A percentile compares a stretch with the other conserved stretches of the same genome.
phyloP scores from a whole-genome alignment of 2,888 invertebrate species.

The Doris montereyensis region DNA sequence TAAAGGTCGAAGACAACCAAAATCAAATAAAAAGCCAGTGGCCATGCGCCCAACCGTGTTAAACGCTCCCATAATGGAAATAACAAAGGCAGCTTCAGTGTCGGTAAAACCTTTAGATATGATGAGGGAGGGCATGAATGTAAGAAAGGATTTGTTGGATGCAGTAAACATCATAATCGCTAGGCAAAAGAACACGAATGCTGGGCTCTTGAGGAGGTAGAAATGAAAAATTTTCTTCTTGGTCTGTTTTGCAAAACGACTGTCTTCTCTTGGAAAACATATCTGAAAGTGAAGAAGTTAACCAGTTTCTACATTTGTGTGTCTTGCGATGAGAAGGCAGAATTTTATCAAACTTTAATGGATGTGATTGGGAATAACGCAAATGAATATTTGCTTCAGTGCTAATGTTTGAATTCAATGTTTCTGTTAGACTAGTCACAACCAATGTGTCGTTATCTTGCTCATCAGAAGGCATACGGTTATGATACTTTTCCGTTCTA shows the following conservation, averaged over 20 bases:
- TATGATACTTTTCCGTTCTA: no score
- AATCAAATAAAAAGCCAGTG: constrained; percentile 53
- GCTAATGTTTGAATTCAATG: no score
- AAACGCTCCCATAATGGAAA: constrained; percentile 57
- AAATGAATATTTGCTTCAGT: no score
- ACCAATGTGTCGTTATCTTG: no score
- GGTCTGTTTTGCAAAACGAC: neutral
- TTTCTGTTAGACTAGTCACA: no score
- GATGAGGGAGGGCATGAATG: constrained; percentile 59
- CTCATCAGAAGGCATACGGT: no score
- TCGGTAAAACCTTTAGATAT: constrained; percentile 50
- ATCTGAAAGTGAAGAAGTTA: no score
- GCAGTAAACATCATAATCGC: constrained; percentile 46
- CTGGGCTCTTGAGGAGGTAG: constrained; percentile 41
- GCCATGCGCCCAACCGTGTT: constrained; percentile 55
- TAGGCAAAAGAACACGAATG: constrained; percentile 46
- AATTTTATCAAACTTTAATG: no score
- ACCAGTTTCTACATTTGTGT: no score
- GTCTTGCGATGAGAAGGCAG: no score
- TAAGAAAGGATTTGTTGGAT: constrained; percentile 50
- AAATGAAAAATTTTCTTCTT: constrained; percentile 43
- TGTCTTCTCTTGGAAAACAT: constrained; percentile 39
- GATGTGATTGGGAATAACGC: no score
- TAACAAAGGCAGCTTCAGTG: constrained; percentile 52
- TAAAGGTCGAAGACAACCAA: constrained; percentile 50